phyloP scores from a whole-genome alignment of 1,140 invertebrate species.

The Pachypsylla venusta region DNA sequence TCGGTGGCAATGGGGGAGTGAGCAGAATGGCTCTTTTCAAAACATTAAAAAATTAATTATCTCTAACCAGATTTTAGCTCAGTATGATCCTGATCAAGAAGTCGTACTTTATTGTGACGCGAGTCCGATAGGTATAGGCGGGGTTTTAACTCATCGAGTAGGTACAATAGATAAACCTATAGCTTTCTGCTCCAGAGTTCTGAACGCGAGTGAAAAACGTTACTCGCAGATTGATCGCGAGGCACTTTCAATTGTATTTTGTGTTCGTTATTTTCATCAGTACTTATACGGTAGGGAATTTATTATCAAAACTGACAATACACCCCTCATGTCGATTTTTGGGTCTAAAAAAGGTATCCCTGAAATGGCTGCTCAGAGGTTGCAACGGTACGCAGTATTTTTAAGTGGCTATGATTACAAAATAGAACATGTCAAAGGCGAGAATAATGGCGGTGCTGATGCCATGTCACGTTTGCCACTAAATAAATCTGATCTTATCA shows the following conservation, averaged over 20 bases:
- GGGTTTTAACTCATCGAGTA: conserved; percentile 17
- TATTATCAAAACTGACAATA: conserved; percentile 34
- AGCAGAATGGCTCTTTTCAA: background rate
- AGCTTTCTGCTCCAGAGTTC: conserved; percentile 31
- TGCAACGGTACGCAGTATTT: conserved; percentile 29
- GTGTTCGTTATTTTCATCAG: conserved; percentile 36
- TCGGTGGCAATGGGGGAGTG: background rate
- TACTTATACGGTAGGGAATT: conserved; percentile 37
- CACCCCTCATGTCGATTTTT: conserved; percentile 34
- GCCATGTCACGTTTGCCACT: conserved; percentile 24
- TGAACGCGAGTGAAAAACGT: conserved; percentile 32
- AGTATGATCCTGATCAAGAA: background rate
- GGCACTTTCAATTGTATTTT: conserved; percentile 36
- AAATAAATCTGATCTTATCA: too few species aligned
- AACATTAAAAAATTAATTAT: background rate
- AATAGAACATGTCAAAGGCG: conserved; percentile 25
- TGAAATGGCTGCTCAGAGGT: conserved; percentile 24
- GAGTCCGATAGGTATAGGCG: conserved; percentile 13
- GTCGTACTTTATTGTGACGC: background rate
- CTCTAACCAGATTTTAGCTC: background rate
- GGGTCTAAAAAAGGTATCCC: conserved; percentile 26
- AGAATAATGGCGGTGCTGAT: conserved; percentile 26
- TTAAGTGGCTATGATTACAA: conserved; percentile 28
- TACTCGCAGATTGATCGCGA: conserved; percentile 39
- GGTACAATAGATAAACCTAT: conserved; percentile 29